These are phyloP conservation scores for Nemoura dubitans DNA, from an alignment of 2,888 invertebrate genomes.

Conservation along the genomic window DNA sequence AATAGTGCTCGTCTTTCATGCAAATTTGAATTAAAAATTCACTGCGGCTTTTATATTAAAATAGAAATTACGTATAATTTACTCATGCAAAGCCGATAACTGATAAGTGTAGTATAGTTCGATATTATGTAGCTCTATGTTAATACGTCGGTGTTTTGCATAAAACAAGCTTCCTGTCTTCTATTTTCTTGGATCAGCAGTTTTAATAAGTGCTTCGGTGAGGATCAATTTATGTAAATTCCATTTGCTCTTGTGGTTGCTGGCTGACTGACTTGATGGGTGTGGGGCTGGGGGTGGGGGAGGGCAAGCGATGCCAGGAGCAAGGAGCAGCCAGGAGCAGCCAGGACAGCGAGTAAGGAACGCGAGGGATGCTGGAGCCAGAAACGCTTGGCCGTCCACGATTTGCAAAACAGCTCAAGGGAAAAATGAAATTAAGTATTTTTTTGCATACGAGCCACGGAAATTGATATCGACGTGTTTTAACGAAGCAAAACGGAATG, in stretches of 20 bases:
- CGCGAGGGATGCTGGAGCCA: neutral
- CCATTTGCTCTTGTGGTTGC: conserved; percentile 32
- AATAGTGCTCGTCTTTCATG: neutral
- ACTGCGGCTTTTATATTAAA: conserved; percentile 7
- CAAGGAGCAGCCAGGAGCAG: too few relatives aligned
- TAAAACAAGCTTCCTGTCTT: conserved; percentile 31
- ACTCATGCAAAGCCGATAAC: conserved; percentile 7
- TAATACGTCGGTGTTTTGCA: neutral
- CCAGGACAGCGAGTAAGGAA: neutral
- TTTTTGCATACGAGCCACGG: neutral
- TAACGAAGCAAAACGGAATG: neutral
- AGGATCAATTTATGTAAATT: conserved; percentile 42
- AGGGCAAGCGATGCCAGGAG: too few relatives aligned
- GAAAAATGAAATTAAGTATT: conserved; percentile 2
- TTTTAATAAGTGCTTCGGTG: conserved; percentile 40
- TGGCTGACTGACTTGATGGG: conserved; percentile 22
- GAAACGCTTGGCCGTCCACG: neutral
- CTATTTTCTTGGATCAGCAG: conserved; percentile 39
- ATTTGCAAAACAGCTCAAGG: conserved; percentile 5
- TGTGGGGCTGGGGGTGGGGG: neutral
- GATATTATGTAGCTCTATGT: conserved; percentile 20
- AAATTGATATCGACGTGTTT: conserved; percentile 7
- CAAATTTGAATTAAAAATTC: conserved; percentile 7
- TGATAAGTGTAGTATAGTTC: conserved; percentile 7
- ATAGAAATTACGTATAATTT: conserved; percentile 12